Evolutionary conservation across 2,888 invertebrate species (phyloP).

Genomic region (Drosophila setosimentum): DNA sequence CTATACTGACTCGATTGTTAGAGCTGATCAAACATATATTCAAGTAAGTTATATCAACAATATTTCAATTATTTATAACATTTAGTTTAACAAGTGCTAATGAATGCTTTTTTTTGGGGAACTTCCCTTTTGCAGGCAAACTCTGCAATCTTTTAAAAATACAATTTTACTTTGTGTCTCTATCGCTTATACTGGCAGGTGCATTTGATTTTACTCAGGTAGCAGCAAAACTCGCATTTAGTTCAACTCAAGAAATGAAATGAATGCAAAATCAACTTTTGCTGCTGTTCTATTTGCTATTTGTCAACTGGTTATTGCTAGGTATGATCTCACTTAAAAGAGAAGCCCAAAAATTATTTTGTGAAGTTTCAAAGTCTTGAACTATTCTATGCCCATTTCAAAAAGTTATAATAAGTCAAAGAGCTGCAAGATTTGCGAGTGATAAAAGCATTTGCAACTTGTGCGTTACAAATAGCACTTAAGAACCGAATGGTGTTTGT

Average conservation of each 20-base stretch:
- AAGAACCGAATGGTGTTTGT: constrained; percentile 34
- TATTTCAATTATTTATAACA: not conserved
- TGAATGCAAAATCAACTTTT: not conserved
- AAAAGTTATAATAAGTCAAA: constrained; percentile 38
- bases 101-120: not conserved
- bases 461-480: constrained; percentile 64
- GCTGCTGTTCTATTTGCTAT: not conserved
- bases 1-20: not conserved
- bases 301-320: not conserved
- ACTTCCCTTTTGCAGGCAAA: not conserved
- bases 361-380: not conserved
- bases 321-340: not conserved
- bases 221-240: not conserved
- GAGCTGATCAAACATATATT: not conserved
- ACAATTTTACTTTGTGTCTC: not conserved
- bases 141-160: not conserved
- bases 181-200: not conserved
- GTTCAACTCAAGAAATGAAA: not conserved
- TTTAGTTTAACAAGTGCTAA: not conserved
- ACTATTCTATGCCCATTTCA: not conserved
- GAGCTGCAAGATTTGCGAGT: constrained; percentile 28
- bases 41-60: not conserved
- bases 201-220: not conserved
- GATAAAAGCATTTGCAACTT: constrained; percentile 42
- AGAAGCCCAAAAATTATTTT: not conserved